A percentile compares a stretch with the other conserved stretches of the same genome.
phyloP scores from a whole-genome alignment of 2,888 invertebrate genomes.

The Eugnorisma glareosa region DNA sequence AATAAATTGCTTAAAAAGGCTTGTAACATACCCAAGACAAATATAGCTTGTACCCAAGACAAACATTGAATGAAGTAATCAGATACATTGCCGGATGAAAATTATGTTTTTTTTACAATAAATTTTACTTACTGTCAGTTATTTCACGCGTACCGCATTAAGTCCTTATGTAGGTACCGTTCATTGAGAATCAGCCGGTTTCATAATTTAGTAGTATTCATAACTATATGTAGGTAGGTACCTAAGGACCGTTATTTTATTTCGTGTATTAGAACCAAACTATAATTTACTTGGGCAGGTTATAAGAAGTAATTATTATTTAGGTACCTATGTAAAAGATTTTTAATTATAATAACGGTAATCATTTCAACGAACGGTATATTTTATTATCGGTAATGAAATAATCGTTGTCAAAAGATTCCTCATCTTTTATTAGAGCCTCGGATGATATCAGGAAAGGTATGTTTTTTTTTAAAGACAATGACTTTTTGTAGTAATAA shows the following conservation, averaged over 20 bases:
- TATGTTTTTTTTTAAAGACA: conserved; percentile 28
- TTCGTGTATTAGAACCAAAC: not conserved
- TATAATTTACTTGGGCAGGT: not conserved
- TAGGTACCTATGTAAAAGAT: not conserved
- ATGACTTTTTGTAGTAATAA: conserved; percentile 36
- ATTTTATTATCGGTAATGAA: not conserved
- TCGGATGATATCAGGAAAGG: not conserved
- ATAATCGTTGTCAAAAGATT: not conserved
- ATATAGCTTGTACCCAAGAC: not conserved
- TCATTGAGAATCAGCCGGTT: conserved; percentile 3
- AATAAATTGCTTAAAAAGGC: conserved; percentile 36
- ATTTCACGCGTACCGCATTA: not conserved
- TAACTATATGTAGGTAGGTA: not conserved
- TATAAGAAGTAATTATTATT: not conserved
- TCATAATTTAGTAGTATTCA: not conserved
- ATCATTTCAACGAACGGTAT: not conserved
- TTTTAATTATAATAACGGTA: conserved; percentile 4
- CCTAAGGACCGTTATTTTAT: conserved; percentile 12
- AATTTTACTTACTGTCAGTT: conserved; percentile 42
- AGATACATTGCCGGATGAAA: conserved; percentile 36
- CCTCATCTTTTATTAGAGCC: not conserved
- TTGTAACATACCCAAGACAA: not conserved
- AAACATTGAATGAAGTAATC: conserved; percentile 38
- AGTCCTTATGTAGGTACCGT: not conserved
- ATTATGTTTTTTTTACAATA: conserved; percentile 33